phyloP scores from a whole-genome alignment of 2,113 vertebrate genomes.

The Myotis brandtii region DNA sequence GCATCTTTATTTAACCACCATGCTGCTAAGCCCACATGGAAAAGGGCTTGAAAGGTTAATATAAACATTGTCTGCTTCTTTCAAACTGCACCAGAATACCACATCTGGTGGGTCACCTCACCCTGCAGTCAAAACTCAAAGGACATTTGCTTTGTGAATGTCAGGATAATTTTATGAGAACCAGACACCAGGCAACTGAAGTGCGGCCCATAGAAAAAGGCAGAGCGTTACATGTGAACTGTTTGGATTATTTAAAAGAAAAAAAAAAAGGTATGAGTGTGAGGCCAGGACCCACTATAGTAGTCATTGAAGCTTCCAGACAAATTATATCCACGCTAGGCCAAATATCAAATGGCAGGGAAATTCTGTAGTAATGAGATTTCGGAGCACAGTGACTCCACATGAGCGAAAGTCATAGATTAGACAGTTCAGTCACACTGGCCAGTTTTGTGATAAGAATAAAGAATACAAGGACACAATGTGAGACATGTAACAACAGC shows the following conservation, averaged over 20 bases:
- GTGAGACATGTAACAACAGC: background rate
- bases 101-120: conserved; percentile 73
- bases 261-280: background rate
- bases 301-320: conserved; percentile 67
- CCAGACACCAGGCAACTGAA: conserved; percentile 67
- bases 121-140: conserved; percentile 68
- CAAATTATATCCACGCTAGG: conserved; percentile 59
- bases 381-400: conserved; percentile 53
- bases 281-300: conserved; percentile 39
- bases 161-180: conserved; percentile 77
- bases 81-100: conserved; percentile 58
- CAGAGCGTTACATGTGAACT: conserved; percentile 46
- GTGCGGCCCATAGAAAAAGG: conserved; percentile 28
- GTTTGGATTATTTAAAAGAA: background rate
- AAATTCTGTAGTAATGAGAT: conserved; percentile 67
- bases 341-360: conserved; percentile 71
- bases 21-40: conserved; percentile 57
- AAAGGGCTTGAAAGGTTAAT: conserved; percentile 77
- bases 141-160: conserved; percentile 78
- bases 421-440: conserved; percentile 65
- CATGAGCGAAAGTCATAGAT: conserved; percentile 35
- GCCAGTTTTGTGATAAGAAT: conserved; percentile 62
- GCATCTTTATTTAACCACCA: conserved; percentile 66
- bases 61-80: conserved; percentile 70
- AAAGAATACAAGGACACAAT: background rate